Evolutionary conservation across 53 echinoderm and acorn worm genomes (phyloP).

Genomic region (Henricia sp.): DNA sequence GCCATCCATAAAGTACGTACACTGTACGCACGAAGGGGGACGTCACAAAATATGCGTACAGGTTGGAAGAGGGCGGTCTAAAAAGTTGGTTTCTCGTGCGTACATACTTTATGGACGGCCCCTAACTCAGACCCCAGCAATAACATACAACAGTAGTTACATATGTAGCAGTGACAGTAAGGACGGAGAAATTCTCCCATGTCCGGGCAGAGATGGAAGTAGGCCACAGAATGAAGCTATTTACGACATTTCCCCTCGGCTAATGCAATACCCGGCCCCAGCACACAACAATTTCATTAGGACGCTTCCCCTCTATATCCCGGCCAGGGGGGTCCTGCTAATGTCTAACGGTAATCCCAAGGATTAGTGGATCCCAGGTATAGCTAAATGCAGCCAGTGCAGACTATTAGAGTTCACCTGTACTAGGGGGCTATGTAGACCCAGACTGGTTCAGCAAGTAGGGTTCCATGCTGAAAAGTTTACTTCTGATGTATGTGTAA

Average conservation of each 20-base stretch:
- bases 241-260: slow-evolving; percentile 15
- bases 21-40: too few species aligned
- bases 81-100: too few species aligned
- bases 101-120: too few species aligned
- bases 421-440: slow-evolving; percentile 24
- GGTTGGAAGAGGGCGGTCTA: too few species aligned
- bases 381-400: not conserved
- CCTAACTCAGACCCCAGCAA: too few species aligned
- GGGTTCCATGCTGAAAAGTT: too few species aligned
- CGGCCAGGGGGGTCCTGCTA: slow-evolving; percentile 28
- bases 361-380: slow-evolving; percentile 44
- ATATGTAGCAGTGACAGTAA: too few species aligned
- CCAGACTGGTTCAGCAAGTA: too few species aligned
- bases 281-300: slow-evolving; percentile 59
- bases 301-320: slow-evolving; percentile 21
- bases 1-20: too few species aligned
- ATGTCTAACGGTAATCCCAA: slow-evolving; percentile 47
- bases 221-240: slow-evolving; percentile 46
- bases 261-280: not conserved
- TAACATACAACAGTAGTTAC: not conserved
- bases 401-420: slow-evolving; percentile 30
- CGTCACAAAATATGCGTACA: too few species aligned
- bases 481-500: too few species aligned
- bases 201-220: slow-evolving; percentile 16
- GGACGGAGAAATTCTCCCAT: not conserved